Base-by-base conservation (phyloP, 23 tunicate species). In the Ciona savignyi region DNA sequence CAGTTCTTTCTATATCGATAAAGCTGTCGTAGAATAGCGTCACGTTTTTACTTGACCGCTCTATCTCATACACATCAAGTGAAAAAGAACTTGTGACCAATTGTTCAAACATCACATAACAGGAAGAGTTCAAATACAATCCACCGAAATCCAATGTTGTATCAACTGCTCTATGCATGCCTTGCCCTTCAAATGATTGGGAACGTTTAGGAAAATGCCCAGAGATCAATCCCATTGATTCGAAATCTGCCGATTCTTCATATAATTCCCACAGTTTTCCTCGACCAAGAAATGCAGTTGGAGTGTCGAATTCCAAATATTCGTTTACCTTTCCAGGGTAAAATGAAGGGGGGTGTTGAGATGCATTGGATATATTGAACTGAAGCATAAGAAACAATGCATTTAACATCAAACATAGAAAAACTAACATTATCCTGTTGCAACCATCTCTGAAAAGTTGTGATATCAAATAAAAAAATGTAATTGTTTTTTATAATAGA, bases 21-120 rank as follows among this genome's bases (percentile, higher is more conserved):
- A 56, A 72, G 20, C 62, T 28, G 21, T 65, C 72, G 73, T 81
- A 81, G 62, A 65, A 73, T 3, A 81, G 30, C 25, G 24, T 33
- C 4, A 51, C 27, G 32, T 72, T 48, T 49, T 23, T 29, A 48
- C 27, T 1, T 21, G 76, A 33, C 15, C 95, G 60, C 26, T 62
- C 72, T 0, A 87, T 51, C 75, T 87, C 95, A 64, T 87, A 87
- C 19, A 74, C 70, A 63, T 87, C 95, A 23, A 87, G 24, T 66
- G 34, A 87, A 81, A 87, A 81, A n/a, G 95, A 87, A 6, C 23
- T 28, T 23, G 82, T 51, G 20, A 87, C 83, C 31, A 35, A 0
- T 33, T 87, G 81, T 3, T 51, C 78, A 70, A 72, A 77, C 74
- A 85, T 49, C 1, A 60, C 64, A 29, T 63, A 67, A 60, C 90